phyloP scores from a whole-genome alignment of 2,888 invertebrate genomes.

The Morinoia aosen region DNA sequence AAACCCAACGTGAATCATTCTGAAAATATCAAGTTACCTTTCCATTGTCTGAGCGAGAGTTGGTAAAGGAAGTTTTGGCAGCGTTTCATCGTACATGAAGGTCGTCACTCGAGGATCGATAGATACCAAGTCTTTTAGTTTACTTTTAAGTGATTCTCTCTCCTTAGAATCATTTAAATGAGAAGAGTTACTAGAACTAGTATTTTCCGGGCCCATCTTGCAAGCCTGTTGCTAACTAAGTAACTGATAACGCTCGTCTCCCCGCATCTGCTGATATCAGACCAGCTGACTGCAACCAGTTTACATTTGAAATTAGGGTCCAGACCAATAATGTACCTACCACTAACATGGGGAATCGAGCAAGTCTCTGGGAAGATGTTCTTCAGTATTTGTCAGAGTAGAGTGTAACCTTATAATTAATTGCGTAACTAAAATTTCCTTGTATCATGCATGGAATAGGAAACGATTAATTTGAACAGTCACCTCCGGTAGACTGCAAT shows the following conservation, averaged over 20 bases:
- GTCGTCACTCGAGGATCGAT: slow-evolving; percentile 71
- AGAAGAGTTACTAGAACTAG: background rate
- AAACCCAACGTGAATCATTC: background rate
- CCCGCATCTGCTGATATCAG: background rate
- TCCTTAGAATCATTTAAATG: background rate
- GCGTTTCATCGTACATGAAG: slow-evolving; percentile 74
- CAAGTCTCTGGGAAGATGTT: background rate
- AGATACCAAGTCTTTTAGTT: background rate
- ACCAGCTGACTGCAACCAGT: background rate
- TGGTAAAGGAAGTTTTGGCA: slow-evolving; percentile 76
- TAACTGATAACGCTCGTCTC: background rate
- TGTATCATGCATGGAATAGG: no score
- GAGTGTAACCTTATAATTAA: background rate
- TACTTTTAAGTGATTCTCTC: background rate
- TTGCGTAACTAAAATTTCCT: no score
- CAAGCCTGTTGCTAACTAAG: background rate
- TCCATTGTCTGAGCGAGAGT: slow-evolving; percentile 74
- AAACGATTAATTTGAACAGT: no score
- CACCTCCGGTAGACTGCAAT: no score
- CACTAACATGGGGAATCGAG: background rate
- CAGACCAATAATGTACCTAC: background rate
- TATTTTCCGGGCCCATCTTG: background rate
- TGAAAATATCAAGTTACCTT: slow-evolving; percentile 66
- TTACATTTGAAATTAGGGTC: background rate
- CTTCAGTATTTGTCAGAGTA: background rate